phyloP scores from a whole-genome alignment of 2,113 vertebrate genomes.

The Burhinus oedicnemus region DNA sequence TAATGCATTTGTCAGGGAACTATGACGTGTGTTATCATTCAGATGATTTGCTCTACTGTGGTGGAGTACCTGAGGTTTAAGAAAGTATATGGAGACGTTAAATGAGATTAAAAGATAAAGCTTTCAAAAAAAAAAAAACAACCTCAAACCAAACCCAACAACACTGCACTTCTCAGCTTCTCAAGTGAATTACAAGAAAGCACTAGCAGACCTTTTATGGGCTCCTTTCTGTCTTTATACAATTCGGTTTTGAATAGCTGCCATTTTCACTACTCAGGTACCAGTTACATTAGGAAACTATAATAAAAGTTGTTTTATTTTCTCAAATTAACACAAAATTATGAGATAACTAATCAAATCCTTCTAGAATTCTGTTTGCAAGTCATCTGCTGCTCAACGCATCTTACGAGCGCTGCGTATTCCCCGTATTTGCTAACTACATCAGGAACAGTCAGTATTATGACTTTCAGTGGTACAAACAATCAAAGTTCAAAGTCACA shows the following conservation, averaged over 20 bases:
- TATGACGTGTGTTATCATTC: accelerated
- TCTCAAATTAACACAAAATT: neutral
- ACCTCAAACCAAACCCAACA: neutral
- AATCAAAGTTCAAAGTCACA: neutral
- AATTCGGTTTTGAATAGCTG: neutral
- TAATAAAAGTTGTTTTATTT: neutral
- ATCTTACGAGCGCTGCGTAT: neutral
- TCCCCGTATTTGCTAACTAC: neutral
- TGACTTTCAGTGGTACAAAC: neutral
- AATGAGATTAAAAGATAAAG: neutral
- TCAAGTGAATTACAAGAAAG: neutral
- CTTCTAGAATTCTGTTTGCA: neutral
- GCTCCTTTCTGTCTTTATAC: too few relatives aligned
- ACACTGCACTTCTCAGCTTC: neutral
- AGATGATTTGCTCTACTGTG: neutral
- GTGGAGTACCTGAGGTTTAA: neutral
- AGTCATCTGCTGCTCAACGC: neutral
- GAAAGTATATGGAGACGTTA: neutral
- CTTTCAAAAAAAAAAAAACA: neutral
- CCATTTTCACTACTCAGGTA: neutral
- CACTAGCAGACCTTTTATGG: neutral
- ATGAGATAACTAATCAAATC: neutral
- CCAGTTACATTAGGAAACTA: neutral
- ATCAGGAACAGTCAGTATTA: neutral
- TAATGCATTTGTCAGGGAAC: too few relatives aligned